Evolutionary conservation across 2,113 vertebrate species (phyloP).

Genomic region (Lota lota): DNA sequence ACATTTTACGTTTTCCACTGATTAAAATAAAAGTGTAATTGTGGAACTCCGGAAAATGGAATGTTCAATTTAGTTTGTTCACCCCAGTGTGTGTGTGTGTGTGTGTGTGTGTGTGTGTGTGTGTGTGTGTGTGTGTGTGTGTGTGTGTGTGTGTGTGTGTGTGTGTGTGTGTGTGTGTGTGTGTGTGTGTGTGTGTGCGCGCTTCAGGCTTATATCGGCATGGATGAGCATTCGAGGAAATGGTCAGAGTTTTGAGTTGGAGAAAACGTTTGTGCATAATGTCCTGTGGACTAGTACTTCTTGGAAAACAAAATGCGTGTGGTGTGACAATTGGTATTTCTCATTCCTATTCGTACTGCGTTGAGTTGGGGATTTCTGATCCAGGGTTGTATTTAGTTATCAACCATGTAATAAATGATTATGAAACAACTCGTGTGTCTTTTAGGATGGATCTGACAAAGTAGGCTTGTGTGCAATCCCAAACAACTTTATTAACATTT

Average conservation of each 20-base stretch:
- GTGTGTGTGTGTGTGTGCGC: too few species aligned
- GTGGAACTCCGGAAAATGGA: not conserved
- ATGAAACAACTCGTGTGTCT: slow-evolving; percentile 31
- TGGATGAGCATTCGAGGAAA: slow-evolving; percentile 11
- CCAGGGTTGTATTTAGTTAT: slow-evolving; percentile 47
- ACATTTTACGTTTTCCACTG: not conserved
- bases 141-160: too few species aligned
- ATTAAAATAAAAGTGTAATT: not conserved
- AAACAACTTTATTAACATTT: too few species aligned
- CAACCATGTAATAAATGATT: slow-evolving; percentile 59
- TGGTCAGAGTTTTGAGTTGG: slow-evolving; percentile 17
- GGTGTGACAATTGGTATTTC: slow-evolving; percentile 26
- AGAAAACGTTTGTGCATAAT: slow-evolving; percentile 8
- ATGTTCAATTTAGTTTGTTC: not conserved
- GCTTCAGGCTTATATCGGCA: not conserved
- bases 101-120: too few species aligned
- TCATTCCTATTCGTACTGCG: slow-evolving; percentile 52
- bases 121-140: too few species aligned
- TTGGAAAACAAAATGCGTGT: slow-evolving; percentile 28
- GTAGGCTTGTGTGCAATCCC: too few species aligned
- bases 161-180: too few species aligned
- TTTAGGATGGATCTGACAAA: slow-evolving; percentile 12
- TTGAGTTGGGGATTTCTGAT: slow-evolving; percentile 39
- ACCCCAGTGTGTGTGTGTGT: not conserved
- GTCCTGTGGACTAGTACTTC: slow-evolving; percentile 51